phyloP scores from a whole-genome alignment of 1,140 invertebrate species.

The Venturia canescens region DNA sequence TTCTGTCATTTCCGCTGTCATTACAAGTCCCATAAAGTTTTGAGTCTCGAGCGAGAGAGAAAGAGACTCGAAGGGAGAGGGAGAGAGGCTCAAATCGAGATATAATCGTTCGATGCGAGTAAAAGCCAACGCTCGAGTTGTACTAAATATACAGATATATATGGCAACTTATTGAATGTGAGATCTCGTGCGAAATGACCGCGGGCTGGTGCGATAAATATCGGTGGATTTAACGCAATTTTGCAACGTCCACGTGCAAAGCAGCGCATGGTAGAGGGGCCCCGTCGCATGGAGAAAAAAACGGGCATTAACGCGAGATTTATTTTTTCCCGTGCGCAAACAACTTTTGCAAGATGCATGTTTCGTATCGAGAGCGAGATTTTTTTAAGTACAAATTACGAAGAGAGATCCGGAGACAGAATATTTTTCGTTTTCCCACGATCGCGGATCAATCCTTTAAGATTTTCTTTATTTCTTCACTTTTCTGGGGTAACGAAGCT shows the following conservation, averaged over 20 bases:
- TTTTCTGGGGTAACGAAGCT: not conserved
- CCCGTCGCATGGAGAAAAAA: not conserved
- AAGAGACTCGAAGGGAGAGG: not conserved
- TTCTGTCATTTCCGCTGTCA: not conserved
- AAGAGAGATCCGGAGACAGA: not conserved
- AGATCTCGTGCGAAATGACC: conserved; percentile 33
- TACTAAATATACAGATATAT: not conserved
- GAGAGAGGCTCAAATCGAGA: conserved; percentile 21
- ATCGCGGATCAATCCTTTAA: not conserved
- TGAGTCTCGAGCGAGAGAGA: not conserved
- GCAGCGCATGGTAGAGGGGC: not conserved
- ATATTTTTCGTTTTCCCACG: not conserved
- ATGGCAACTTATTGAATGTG: not conserved
- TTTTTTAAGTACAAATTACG: conserved; percentile 22
- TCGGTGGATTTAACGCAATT: conserved; percentile 41
- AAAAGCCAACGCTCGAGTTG: not conserved
- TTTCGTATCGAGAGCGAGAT: conserved; percentile 14
- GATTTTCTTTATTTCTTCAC: not conserved
- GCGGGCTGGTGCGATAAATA: conserved; percentile 35
- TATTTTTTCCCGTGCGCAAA: conserved; percentile 16
- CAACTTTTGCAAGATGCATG: conserved; percentile 30
- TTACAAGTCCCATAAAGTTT: not conserved
- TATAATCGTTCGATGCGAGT: conserved; percentile 26
- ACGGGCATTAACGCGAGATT: not conserved
- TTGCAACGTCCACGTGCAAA: conserved; percentile 28